Evolutionary conservation across 2,113 vertebrate species (phyloP), one percentile per base, ranked within the genome.

Genomic region (Colaptes auratus): DNA sequence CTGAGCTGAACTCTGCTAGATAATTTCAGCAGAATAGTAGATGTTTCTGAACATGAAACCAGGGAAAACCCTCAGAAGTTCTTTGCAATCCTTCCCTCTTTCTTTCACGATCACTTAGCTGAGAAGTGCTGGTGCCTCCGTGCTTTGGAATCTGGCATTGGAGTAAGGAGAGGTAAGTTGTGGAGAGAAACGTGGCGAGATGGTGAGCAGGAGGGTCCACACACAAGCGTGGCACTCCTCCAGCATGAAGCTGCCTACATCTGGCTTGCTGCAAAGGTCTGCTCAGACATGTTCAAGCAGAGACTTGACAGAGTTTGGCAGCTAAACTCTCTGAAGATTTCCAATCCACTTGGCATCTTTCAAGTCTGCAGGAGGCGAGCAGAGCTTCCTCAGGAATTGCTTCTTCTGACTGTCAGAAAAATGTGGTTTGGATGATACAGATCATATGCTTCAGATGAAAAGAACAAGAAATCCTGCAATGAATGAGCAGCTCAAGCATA

Each of bases 381-480:
- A 67, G 46, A 89, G 30, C 33, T 92, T 95, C 65, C 66, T 69
- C 59, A 61, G 78, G 35, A 95, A 82, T 15, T 63, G 46, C 70
- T 67, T 46, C 69, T 87, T 75, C 67, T 63, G 35, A 61, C 20
- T 64, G 52, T 80, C 44, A 90, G 79, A 84, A 82, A 81, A 66
- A 53, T 15, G 71, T 89, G 69, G 27, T 74, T 95, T 88, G 58
- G 46, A 82, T 86, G 55, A 88, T 61, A 88, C 5, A 36, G 58
- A 81, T 89, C 36, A 91, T 25, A 36, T 25, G 25, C n/a, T 91
- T 94, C 61, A 64, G 52, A 83, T 19, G 65, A 96, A 88, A 23
- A 89, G 56, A 74, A 88, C 56, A 92, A 67, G 87, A 83, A 89
- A 96, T 77, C 72, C 56, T 88, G 36, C 52, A 79, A 66, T 20